Conservation (phyloP, 2,113 vertebrate genomes). For the Diglossa brunneiventris region DNA sequence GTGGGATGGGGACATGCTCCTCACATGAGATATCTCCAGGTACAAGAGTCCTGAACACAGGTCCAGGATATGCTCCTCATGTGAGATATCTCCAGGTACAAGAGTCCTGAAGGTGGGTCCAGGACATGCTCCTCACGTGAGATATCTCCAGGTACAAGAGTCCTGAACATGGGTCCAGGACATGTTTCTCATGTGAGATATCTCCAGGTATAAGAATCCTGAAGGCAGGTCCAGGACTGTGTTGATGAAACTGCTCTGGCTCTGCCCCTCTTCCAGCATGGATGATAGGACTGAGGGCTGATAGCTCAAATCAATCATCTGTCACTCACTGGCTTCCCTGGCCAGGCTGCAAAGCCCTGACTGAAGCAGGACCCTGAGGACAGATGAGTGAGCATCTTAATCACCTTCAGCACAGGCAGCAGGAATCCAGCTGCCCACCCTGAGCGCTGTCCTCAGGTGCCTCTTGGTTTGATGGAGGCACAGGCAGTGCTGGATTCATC, state of each 20-base stretch:
- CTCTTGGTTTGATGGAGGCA: neutral
- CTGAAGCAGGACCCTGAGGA: neutral
- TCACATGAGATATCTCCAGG: neutral
- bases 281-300: neutral
- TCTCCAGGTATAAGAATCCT: too few species aligned
- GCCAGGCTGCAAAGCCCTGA: neutral
- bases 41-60: neutral
- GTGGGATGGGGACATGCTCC: neutral
- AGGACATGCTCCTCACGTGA: too few species aligned
- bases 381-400: neutral
- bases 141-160: too few species aligned
- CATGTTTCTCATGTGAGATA: too few species aligned
- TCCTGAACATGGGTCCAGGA: too few species aligned
- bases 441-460: accelerated
- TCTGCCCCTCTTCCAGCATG: neutral
- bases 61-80: neutral
- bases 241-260: neutral
- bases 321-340: neutral
- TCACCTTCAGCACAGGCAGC: neutral
- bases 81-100: neutral
- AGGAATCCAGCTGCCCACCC: neutral
- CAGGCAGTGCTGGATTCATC: neutral
- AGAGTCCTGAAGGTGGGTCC: neutral
- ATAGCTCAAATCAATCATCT: neutral
- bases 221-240: neutral